Evolutionary conservation across 2,888 invertebrate genomes (phyloP), one percentile per base, ranked within the genome.

Genomic region (Drosophila putrida): DNA sequence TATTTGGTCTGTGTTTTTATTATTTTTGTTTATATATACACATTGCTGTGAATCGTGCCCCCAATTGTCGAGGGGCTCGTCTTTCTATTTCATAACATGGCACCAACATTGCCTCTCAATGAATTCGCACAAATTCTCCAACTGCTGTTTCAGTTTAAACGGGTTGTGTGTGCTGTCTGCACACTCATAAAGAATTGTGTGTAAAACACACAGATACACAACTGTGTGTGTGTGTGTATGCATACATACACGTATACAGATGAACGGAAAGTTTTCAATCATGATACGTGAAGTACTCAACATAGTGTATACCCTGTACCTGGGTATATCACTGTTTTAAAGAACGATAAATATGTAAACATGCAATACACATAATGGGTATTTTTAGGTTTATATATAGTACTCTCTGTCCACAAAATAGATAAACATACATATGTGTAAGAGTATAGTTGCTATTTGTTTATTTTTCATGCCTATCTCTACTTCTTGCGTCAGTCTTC

Each of bases 1-100:
- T 50, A 57, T 61, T 70, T 49, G 50, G 36, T 20, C 67, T 47
- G 25, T 54, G 10, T 66, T 53, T 60, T 54, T 47, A 13, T 46
- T 5, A 6, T 41, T 61, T 57, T 46, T 8, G 13, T 51, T 43
- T 60, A 38, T 41, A 55, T 54, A 33, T 59, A 53, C 55, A 20
- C 36, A 57, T 38, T 33, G 13, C n/a, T 35, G 9, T 9, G 39
- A 82, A 74, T 41, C 88, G 75, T 36, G 83, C 82, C 80, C 61
- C 80, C 80, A 53, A 64, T 76, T 71, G 70, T 27, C 13, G 53
- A 66, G 81, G 82, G 88, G 84, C 84, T 84, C 84, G 84, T 71
- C 84, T 70, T 70, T 71, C 72, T 49, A 75, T 89, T 88, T 87
- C 87, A 72, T 66, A 74, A 86, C 71, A 53, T 46, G 59, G 41